Evolutionary conservation across 2,797 vertebrate species (phyloP).

Genomic region (Ctenopoma multispine): DNA sequence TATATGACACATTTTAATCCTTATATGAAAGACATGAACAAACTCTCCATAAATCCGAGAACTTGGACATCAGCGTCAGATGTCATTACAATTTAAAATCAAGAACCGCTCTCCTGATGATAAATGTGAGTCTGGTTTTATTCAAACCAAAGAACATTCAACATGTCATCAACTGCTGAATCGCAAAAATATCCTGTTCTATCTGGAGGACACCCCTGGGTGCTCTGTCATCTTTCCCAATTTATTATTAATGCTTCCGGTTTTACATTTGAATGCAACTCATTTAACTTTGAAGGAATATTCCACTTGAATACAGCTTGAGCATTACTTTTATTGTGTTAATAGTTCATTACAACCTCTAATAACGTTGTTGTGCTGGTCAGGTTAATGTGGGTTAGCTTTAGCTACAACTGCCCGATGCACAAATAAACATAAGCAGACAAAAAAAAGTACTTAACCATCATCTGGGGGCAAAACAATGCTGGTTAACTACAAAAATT

Average conservation of each 20-base stretch:
- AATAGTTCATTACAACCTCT: not conserved
- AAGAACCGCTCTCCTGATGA: constrained; percentile 7
- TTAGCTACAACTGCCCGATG: not conserved
- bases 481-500: too few species aligned
- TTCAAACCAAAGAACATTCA: constrained; percentile 29
- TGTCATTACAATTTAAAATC: constrained; percentile 18
- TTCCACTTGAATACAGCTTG: not conserved
- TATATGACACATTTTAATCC: not conserved
- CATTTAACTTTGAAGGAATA: not conserved
- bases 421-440: not conserved
- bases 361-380: not conserved
- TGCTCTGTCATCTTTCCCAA: constrained; percentile 5
- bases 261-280: constrained; percentile 17
- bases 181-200: not conserved
- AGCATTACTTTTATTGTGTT: not conserved
- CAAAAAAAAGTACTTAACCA: not conserved
- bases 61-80: not conserved
- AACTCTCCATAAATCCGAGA: not conserved
- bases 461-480: too few species aligned
- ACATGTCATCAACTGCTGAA: constrained; percentile 5
- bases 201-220: constrained; percentile 13
- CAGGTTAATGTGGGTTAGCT: not conserved
- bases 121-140: constrained; percentile 27
- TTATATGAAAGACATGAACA: not conserved
- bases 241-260: constrained; percentile 7